Conservation (phyloP, 1,140 invertebrate species). For the Drosophila rufa region DNA sequence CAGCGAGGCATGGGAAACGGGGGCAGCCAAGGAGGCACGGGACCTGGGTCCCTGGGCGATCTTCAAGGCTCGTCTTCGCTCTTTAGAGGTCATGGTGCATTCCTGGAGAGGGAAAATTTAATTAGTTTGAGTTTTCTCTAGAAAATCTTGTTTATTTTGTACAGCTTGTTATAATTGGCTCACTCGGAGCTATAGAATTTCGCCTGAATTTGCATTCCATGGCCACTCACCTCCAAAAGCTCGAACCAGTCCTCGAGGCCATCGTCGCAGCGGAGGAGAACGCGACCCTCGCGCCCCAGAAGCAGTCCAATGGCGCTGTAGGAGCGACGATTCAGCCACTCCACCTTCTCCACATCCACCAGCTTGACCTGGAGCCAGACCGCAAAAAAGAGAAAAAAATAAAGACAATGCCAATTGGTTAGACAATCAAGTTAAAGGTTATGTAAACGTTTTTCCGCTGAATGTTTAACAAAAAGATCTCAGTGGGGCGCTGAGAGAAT, state of each 20-base stretch:
- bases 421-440: conserved; percentile 64
- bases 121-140: background rate
- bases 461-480: conserved; percentile 30
- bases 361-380: conserved; percentile 87
- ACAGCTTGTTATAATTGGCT: background rate
- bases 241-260: conserved; percentile 88
- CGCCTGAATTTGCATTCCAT: background rate
- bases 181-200: background rate
- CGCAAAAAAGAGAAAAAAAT: conserved; percentile 36
- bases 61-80: conserved; percentile 86
- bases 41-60: conserved; percentile 86
- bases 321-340: conserved; percentile 88
- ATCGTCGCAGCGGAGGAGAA: conserved; percentile 86
- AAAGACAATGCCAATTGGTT: conserved; percentile 52
- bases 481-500: conserved; percentile 51
- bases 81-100: conserved; percentile 87
- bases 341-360: conserved; percentile 88
- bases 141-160: background rate
- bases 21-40: conserved; percentile 80
- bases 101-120: conserved; percentile 79
- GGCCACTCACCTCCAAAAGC: conserved; percentile 85
- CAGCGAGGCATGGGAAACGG: conserved; percentile 80
- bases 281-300: conserved; percentile 86
- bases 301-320: conserved; percentile 87
- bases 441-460: conserved; percentile 38